Conservation (phyloP, 2,113 vertebrate species). For the Centropristis striata region DNA sequence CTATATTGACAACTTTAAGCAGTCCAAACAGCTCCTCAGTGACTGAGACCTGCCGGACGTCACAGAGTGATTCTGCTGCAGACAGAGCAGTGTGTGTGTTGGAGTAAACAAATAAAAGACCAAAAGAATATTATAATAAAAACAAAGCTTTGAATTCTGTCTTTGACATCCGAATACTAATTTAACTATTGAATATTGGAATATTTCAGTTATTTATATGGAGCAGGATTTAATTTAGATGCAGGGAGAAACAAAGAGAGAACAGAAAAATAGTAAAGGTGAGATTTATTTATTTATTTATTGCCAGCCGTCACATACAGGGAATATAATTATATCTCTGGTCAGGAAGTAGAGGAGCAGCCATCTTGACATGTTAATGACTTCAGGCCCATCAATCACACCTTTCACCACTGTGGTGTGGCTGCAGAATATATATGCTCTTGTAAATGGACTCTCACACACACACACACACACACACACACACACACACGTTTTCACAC, state of each 20-base stretch:
- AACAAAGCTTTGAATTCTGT: neutral
- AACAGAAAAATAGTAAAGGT: neutral
- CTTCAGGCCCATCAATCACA: conserved; percentile 60
- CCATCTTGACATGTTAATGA: conserved; percentile 59
- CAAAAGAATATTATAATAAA: neutral
- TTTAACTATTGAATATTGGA: conserved; percentile 9
- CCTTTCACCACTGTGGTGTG: conserved; percentile 10
- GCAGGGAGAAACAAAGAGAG: neutral
- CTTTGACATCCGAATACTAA: neutral
- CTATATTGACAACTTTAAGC: neutral
- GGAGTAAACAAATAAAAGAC: conserved; percentile 1
- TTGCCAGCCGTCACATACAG: conserved; percentile 4
- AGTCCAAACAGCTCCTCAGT: neutral
- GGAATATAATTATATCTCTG: conserved; percentile 47
- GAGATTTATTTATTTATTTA: conserved; percentile 6
- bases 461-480: conserved; percentile 7
- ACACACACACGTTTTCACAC: conserved; percentile 34
- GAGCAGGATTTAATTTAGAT: conserved; percentile 3
- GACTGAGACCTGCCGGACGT: neutral
- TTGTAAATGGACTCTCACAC: conserved; percentile 13
- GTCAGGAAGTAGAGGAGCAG: conserved; percentile 44
- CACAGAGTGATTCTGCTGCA: neutral
- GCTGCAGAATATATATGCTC: conserved; percentile 36
- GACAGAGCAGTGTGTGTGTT: neutral
- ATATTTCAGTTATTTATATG: neutral